Conservation (phyloP, 2,888 invertebrate species). For the Erpobdella octoculata region DNA sequence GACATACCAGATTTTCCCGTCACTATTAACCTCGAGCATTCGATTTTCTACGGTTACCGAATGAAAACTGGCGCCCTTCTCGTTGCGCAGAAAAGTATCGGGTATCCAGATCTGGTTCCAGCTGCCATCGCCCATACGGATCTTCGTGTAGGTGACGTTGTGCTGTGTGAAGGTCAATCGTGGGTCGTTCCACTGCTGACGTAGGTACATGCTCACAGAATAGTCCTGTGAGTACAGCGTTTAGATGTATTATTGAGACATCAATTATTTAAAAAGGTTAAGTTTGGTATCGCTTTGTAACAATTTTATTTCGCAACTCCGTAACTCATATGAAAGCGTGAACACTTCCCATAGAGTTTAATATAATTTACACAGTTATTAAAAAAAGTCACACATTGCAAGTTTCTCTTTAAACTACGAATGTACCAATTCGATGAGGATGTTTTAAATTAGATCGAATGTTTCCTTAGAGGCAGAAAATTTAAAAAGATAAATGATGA, state of each 20-base stretch:
- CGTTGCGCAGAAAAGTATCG: conserved; percentile 37
- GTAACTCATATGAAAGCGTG: too few relatives aligned
- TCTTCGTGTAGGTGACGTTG: conserved; percentile 9
- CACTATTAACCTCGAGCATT: conserved; percentile 2
- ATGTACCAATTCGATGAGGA: too few relatives aligned
- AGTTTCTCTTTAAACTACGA: too few relatives aligned
- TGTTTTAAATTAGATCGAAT: too few relatives aligned
- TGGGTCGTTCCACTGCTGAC: conserved; percentile 37
- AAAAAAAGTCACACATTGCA: too few relatives aligned
- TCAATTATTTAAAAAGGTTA: not conserved
- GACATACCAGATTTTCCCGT: conserved; percentile 27
- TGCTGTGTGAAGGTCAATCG: conserved; percentile 32
- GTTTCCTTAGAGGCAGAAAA: too few relatives aligned
- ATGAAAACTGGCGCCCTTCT: conserved; percentile 34
- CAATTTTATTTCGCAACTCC: too few relatives aligned
- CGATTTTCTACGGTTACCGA: conserved; percentile 29
- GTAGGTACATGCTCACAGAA: conserved; percentile 37
- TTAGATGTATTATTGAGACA: too few relatives aligned
- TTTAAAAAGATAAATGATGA: too few relatives aligned
- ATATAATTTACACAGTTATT: too few relatives aligned
- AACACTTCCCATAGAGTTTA: too few relatives aligned
- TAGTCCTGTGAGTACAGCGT: conserved; percentile 36
- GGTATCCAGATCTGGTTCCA: conserved; percentile 37
- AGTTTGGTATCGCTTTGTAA: not conserved
- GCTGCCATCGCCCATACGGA: conserved; percentile 33